Conservation (phyloP, 2,797 vertebrate species). For the Carapus acus region DNA sequence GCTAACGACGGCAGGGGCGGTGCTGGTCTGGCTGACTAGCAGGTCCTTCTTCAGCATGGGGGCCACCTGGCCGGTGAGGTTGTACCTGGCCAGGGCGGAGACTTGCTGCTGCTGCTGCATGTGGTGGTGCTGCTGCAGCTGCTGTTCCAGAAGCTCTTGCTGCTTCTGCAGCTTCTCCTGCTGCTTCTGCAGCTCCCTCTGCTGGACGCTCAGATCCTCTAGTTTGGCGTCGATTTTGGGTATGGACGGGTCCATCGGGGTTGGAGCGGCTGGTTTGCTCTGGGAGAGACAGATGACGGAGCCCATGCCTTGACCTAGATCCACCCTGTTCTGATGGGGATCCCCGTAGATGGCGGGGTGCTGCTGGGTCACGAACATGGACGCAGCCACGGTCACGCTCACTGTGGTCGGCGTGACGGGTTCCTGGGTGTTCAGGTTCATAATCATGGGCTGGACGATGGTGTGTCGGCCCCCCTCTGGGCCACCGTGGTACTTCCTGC, state of each 20-base stretch:
- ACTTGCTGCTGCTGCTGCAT: slow-evolving; percentile 73
- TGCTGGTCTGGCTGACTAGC: slow-evolving; percentile 79
- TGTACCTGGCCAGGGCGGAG: slow-evolving; percentile 80
- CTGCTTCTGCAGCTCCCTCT: slow-evolving; percentile 71
- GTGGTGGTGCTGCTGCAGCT: slow-evolving; percentile 73
- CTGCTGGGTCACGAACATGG: slow-evolving; percentile 90
- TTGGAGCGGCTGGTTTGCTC: slow-evolving; percentile 80
- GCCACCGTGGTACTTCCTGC: slow-evolving; percentile 85
- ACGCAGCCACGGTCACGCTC: slow-evolving; percentile 88
- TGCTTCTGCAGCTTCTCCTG: slow-evolving; percentile 73
- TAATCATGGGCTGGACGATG: slow-evolving; percentile 89
- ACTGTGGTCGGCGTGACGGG: slow-evolving; percentile 83
- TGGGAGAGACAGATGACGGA: slow-evolving; percentile 88
- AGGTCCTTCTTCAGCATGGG: slow-evolving; percentile 83
- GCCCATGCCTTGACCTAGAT: slow-evolving; percentile 87
- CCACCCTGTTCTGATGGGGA: slow-evolving; percentile 86
- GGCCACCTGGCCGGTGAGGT: slow-evolving; percentile 75
- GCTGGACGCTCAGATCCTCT: slow-evolving; percentile 77
- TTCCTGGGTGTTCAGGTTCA: slow-evolving; percentile 95
- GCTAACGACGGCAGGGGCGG: slow-evolving; percentile 66
- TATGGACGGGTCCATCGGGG: slow-evolving; percentile 65
- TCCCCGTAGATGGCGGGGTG: slow-evolving; percentile 91
- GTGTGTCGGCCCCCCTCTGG: slow-evolving; percentile 85
- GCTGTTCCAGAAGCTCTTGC: slow-evolving; percentile 72
- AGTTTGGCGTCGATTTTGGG: slow-evolving; percentile 81